phyloP scores from a whole-genome alignment of 2,888 invertebrate species.

The Eupithecia centaureata region DNA sequence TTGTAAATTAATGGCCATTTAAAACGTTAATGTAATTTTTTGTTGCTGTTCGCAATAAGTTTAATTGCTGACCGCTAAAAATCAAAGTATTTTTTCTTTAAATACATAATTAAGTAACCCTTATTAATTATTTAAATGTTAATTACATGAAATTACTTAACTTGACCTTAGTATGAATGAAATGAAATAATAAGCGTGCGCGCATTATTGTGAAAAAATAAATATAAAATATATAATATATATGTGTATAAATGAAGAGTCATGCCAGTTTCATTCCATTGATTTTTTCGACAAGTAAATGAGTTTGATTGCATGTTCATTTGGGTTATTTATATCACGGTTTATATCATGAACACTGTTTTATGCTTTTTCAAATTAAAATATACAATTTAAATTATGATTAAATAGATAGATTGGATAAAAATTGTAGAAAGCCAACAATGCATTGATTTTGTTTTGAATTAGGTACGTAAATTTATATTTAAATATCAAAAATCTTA shows the following conservation, averaged over 20 bases:
- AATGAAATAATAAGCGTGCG: constrained; percentile 18
- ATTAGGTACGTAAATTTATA: too few species aligned
- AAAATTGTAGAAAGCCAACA: too few species aligned
- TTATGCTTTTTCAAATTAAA: too few species aligned
- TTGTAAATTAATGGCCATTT: not conserved
- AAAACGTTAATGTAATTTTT: not conserved
- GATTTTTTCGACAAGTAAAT: constrained; percentile 1
- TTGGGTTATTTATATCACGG: not conserved
- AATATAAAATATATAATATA: constrained; percentile 9
- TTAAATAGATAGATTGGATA: too few species aligned
- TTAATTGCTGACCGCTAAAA: not conserved
- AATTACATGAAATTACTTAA: constrained; percentile 26
- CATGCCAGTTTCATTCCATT: not conserved
- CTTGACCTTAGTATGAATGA: constrained; percentile 28
- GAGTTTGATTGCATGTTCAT: not conserved
- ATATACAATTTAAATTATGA: too few species aligned
- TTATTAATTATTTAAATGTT: constrained; percentile 22
- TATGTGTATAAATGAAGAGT: not conserved
- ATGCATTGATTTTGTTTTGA: too few species aligned
- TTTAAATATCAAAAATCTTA: too few species aligned
- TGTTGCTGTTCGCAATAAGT: not conserved
- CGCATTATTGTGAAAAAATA: constrained; percentile 13
- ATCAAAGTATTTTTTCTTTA: not conserved
- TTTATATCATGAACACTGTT: too few species aligned
- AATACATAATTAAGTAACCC: not conserved